A percentile compares a stretch with the other conserved stretches of the same genome.
Conservation (phyloP, 1,140 invertebrate species). For the Thalassaphorura encarpata region DNA sequence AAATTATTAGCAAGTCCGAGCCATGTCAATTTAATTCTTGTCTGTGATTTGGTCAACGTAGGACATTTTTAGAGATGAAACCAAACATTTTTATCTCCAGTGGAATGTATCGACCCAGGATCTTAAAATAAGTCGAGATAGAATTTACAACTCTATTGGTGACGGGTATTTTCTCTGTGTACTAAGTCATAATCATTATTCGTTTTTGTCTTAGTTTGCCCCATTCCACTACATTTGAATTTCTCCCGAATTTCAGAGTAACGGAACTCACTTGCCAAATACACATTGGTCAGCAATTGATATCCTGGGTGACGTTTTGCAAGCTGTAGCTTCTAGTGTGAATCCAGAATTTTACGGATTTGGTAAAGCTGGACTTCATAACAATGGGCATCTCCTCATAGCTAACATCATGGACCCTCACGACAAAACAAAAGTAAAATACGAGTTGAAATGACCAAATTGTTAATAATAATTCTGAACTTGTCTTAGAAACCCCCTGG, state of each 20-base stretch:
- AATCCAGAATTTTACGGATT: slow-evolving; percentile 3
- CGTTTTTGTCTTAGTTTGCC: not conserved
- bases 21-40: too few relatives aligned
- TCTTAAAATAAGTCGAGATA: not conserved
- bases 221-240: too few relatives aligned
- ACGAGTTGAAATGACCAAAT: too few relatives aligned
- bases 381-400: not conserved
- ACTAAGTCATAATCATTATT: too few relatives aligned
- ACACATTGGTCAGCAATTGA: not conserved
- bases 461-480: too few relatives aligned
- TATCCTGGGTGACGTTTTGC: not conserved
- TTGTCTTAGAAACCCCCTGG: too few relatives aligned
- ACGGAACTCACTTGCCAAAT: not conserved
- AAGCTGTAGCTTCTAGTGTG: not conserved
- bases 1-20: too few relatives aligned
- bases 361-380: not conserved
- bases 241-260: too few relatives aligned
- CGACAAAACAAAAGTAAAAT: slow-evolving; percentile 33
- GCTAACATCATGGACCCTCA: not conserved
- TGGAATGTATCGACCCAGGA: not conserved
- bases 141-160: not conserved
- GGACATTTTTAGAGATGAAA: too few relatives aligned
- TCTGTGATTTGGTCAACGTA: not conserved
- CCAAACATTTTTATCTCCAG: not conserved
- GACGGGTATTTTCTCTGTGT: too few relatives aligned